These are phyloP conservation scores for Galeruca laticollis DNA, from an alignment of 2,888 invertebrate species.

Conservation along the genomic window DNA sequence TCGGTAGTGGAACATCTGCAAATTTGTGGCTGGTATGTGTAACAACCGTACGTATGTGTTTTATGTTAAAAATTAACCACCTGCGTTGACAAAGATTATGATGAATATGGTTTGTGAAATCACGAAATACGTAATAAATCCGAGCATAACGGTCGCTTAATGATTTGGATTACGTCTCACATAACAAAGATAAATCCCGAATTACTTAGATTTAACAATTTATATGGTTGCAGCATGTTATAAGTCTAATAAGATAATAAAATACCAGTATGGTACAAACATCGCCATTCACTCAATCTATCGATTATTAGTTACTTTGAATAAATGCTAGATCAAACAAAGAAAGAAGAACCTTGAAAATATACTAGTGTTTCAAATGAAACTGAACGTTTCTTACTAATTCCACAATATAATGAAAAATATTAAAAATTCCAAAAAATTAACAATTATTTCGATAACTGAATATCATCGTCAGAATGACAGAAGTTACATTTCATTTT, in stretches of 20 bases:
- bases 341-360: too few species aligned
- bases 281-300: not conserved
- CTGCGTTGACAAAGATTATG: conserved; percentile 8
- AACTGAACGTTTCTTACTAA: too few species aligned
- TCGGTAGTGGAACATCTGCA: not conserved
- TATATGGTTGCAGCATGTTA: too few species aligned
- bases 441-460: too few species aligned
- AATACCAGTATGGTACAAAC: not conserved
- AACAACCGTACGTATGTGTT: not conserved
- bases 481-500: too few species aligned
- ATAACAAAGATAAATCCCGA: not conserved
- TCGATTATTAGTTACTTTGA: not conserved
- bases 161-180: not conserved
- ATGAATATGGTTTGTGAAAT: conserved; percentile 2
- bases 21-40: not conserved
- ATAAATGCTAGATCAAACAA: too few species aligned
- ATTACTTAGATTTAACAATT: not conserved
- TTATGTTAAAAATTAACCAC: conserved; percentile 14
- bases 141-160: not conserved
- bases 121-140: conserved; percentile 3
- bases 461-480: too few species aligned
- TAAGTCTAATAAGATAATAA: not conserved
- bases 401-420: too few species aligned
- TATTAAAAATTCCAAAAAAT: too few species aligned
- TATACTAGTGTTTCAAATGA: too few species aligned